Percentiles rank a stretch among this genome's conserved stretches.
These are phyloP conservation scores for Drosophila dives DNA, from an alignment of 2,888 invertebrate species.

Conservation along the genomic window DNA sequence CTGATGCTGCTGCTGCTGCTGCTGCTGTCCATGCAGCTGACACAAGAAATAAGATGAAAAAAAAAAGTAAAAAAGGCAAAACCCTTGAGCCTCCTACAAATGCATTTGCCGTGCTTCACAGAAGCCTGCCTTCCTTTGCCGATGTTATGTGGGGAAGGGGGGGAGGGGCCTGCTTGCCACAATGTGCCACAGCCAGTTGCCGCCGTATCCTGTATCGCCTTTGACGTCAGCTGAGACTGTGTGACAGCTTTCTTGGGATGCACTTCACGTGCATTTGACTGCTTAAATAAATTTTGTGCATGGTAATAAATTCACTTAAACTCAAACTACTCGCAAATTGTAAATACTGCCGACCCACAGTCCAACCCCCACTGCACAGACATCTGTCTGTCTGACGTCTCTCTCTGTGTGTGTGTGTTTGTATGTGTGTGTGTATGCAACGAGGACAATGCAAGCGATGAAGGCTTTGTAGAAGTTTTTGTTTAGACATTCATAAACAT, in stretches of 20 bases:
- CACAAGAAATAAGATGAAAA: not conserved
- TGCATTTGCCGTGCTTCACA: slow-evolving; percentile 26
- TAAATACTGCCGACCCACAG: not conserved
- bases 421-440: slow-evolving; percentile 11
- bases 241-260: slow-evolving; percentile 78
- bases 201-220: slow-evolving; percentile 36
- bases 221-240: slow-evolving; percentile 58
- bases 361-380: not conserved
- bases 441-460: slow-evolving; percentile 51
- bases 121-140: too few relatives aligned
- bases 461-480: slow-evolving; percentile 73
- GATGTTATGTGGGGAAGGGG: too few relatives aligned
- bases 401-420: slow-evolving; percentile 9
- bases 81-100: slow-evolving; percentile 53
- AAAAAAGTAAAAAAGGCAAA: slow-evolving; percentile 8
- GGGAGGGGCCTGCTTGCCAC: too few relatives aligned
- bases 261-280: slow-evolving; percentile 81
- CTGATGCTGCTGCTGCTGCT: slow-evolving; percentile 15
- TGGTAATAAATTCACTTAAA: slow-evolving; percentile 81
- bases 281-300: slow-evolving; percentile 79
- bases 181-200: slow-evolving; percentile 1
- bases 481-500: slow-evolving; percentile 79
- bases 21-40: not conserved
- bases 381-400: slow-evolving; percentile 2
- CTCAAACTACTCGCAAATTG: slow-evolving; percentile 63